A percentile compares a stretch with the other conserved stretches of the same genome.
These are phyloP conservation scores for Rhyacophila evoluta DNA, from an alignment of 2,888 invertebrate species.

Conservation along the genomic window DNA sequence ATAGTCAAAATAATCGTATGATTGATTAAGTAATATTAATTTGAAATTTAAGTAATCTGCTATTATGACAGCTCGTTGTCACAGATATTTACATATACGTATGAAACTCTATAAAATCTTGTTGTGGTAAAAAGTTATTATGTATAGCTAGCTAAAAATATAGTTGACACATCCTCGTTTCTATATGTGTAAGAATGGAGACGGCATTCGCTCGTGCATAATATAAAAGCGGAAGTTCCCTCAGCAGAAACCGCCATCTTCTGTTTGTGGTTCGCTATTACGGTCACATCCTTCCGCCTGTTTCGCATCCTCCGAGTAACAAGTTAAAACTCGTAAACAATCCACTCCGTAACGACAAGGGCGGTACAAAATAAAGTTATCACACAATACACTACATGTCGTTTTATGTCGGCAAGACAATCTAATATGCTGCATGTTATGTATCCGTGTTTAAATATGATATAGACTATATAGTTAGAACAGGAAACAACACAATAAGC, in stretches of 20 bases:
- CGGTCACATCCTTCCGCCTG: slow-evolving; percentile 39
- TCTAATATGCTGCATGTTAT: background rate
- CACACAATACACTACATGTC: background rate
- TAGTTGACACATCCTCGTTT: too few species aligned
- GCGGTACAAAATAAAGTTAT: background rate
- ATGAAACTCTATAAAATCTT: too few species aligned
- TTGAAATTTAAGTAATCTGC: too few species aligned
- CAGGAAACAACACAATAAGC: too few species aligned
- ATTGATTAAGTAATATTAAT: too few species aligned
- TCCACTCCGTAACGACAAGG: background rate
- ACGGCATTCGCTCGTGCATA: slow-evolving; percentile 32
- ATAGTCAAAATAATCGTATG: too few species aligned
- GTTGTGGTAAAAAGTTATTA: too few species aligned
- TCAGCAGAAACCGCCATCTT: slow-evolving; percentile 32
- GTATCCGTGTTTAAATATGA: background rate
- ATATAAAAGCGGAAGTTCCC: slow-evolving; percentile 38
- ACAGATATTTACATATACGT: too few species aligned
- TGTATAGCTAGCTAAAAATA: too few species aligned
- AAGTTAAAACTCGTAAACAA: slow-evolving; percentile 37
- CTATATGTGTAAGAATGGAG: background rate
- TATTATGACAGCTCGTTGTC: too few species aligned
- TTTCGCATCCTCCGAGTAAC: slow-evolving; percentile 34
- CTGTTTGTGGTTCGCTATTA: slow-evolving; percentile 42
- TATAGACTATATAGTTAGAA: too few species aligned
- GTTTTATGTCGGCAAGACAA: background rate